Evolutionary conservation across 1,140 invertebrate genomes (phyloP), one percentile per base, ranked within the genome.

Genomic region (Drosophila nannoptera): DNA sequence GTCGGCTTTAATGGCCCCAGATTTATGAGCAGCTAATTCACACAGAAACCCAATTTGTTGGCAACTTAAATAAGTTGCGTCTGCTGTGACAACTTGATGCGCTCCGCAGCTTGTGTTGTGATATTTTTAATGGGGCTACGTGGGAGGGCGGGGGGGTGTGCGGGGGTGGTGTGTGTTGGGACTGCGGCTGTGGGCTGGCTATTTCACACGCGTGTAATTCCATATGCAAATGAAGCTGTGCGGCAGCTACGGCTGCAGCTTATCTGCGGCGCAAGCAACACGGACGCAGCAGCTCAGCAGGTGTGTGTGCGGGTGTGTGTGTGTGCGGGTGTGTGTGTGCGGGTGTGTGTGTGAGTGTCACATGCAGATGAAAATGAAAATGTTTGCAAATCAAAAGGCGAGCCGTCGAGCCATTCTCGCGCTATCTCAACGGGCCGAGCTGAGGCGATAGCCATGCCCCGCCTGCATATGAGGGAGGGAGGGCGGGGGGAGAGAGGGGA

Each of bases 1-100:
- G 29, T 33, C 40, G 50, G 48, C 50, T 75, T 75, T 75, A 65
- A 83, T 58, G 68, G 63, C 64, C 69, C 22, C 62, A 67, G 76
- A 84, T 84, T 83, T 83, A 83, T 76, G 77, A 83, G 80, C 80
- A 80, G 73, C 76, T 84, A 84, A 84, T 73, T 76, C 65, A 2
- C 22, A 73, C 65, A 63, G 70, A 73, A 45, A 78, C 73, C 73
- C 80, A 83, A 83, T 83, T 84, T 83, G 80, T 73, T 78, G 59
- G 54, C 63, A 64, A 70, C 61, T 76, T 62, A 73, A 76, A 76
- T 65, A 73, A 54, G 77, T 63, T 48, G 43, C 31, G 38, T 64
- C 22, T 55, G 59, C 59, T 22, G 29, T 42, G 45, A 50, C 54
- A 36, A 55, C 54, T 75, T 74, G 70, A 56, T 56, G 54, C 32